A percentile compares a stretch with the other conserved stretches of the same genome.
phyloP scores from a whole-genome alignment of 2,113 vertebrate genomes.

The Vidua macroura region DNA sequence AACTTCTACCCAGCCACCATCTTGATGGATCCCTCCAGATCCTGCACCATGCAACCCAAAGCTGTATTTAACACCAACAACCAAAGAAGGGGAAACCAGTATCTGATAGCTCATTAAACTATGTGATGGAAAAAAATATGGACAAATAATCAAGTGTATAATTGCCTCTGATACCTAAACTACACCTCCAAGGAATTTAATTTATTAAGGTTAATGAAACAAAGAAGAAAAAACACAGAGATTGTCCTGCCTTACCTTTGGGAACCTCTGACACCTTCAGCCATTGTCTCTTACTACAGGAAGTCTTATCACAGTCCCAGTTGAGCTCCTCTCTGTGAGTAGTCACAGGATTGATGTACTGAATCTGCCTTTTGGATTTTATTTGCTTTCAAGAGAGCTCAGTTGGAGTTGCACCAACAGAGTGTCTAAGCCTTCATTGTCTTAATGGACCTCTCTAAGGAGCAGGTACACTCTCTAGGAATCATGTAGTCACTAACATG shows the following conservation, averaged over 20 bases:
- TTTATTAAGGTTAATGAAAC: neutral
- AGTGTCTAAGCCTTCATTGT: neutral
- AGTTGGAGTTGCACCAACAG: neutral
- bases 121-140: neutral
- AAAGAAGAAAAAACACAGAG: neutral
- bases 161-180: neutral
- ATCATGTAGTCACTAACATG: neutral
- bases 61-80: neutral
- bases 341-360: neutral
- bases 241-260: neutral
- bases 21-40: neutral
- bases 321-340: neutral
- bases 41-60: neutral
- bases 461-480: too few relatives aligned
- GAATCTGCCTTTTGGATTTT: neutral
- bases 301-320: neutral
- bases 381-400: neutral
- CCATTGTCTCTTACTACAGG: neutral
- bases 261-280: neutral
- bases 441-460: neutral
- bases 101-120: neutral
- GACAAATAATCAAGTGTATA: neutral
- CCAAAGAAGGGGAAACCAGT: neutral
- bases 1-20: neutral
- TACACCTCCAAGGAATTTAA: neutral